Evolutionary conservation across 1,140 invertebrate genomes (phyloP).

Genomic region (Babylonia areolata): DNA sequence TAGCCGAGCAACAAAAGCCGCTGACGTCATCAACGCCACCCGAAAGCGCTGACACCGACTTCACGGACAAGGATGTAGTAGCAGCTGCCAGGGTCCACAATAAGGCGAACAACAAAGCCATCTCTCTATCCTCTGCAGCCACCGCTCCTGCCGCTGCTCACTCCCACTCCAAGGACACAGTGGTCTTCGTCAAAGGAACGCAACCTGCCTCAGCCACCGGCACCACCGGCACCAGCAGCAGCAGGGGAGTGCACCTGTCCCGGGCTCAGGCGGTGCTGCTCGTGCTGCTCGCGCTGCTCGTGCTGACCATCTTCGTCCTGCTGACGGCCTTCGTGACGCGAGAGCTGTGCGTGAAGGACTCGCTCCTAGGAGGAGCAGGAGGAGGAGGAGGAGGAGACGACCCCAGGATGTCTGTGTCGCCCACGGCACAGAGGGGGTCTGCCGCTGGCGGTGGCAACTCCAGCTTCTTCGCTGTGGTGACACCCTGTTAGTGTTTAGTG

Average conservation of each 20-base stretch:
- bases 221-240: too few species aligned
- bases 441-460: too few species aligned
- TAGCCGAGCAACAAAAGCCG: conserved; percentile 36
- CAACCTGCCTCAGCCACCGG: neutral
- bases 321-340: conserved; percentile 29
- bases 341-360: conserved; percentile 13
- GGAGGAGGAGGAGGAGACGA: too few species aligned
- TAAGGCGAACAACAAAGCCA: neutral
- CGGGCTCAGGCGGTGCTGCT: neutral
- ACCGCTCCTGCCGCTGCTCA: too few species aligned
- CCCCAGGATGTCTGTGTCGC: too few species aligned
- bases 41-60: conserved; percentile 15
- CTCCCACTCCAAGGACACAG: conserved; percentile 7
- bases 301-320: conserved; percentile 13
- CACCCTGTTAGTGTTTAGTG: too few species aligned
- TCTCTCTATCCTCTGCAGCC: neutral
- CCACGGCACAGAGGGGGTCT: too few species aligned
- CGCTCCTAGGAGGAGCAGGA: too few species aligned
- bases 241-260: neutral
- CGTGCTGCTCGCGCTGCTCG: conserved; percentile 1
- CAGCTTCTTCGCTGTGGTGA: too few species aligned
- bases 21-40: too few species aligned
- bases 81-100: neutral
- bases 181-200: neutral
- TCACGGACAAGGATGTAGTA: neutral